Percentiles rank a stretch among this genome's conserved stretches.
phyloP scores from a whole-genome alignment of 2,113 vertebrate species.

The Bostrychus sinensis region DNA sequence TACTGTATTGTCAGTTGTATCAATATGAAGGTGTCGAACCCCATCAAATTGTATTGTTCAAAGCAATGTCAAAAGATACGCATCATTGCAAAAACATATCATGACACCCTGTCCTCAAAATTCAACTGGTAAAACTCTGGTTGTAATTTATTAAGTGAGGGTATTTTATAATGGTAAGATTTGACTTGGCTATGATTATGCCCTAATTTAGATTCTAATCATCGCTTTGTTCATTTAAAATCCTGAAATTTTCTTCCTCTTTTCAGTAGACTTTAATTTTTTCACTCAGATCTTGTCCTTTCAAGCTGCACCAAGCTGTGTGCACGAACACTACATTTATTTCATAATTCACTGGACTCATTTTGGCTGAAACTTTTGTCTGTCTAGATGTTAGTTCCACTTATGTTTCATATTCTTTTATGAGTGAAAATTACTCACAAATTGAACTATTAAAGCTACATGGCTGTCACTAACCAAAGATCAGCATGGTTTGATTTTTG shows the following conservation, averaged over 20 bases:
- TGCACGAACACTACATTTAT: conserved; percentile 20
- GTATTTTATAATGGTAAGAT: neutral
- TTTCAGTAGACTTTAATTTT: conserved; percentile 2
- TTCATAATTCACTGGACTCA: conserved; percentile 27
- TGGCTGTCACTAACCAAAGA: neutral
- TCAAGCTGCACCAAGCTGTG: conserved; percentile 17
- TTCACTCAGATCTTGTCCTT: conserved; percentile 6
- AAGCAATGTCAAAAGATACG: too few species aligned
- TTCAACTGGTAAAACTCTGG: neutral
- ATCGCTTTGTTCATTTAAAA: conserved; percentile 6
- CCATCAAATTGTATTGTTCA: too few species aligned
- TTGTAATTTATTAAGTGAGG: neutral
- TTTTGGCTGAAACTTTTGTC: conserved; percentile 11
- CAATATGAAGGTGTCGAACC: too few species aligned
- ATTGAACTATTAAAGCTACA: neutral
- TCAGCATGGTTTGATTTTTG: neutral
- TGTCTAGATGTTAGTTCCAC: neutral
- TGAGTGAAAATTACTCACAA: neutral
- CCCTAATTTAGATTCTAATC: conserved; percentile 12
- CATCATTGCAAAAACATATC: too few species aligned
- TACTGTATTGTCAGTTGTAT: too few species aligned
- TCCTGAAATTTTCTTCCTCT: neutral
- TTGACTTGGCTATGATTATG: conserved; percentile 7
- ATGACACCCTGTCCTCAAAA: too few species aligned
- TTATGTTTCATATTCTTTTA: conserved; percentile 10